Conservation (phyloP, 1,140 invertebrate genomes). For the Tyrophagus putrescentiae region DNA sequence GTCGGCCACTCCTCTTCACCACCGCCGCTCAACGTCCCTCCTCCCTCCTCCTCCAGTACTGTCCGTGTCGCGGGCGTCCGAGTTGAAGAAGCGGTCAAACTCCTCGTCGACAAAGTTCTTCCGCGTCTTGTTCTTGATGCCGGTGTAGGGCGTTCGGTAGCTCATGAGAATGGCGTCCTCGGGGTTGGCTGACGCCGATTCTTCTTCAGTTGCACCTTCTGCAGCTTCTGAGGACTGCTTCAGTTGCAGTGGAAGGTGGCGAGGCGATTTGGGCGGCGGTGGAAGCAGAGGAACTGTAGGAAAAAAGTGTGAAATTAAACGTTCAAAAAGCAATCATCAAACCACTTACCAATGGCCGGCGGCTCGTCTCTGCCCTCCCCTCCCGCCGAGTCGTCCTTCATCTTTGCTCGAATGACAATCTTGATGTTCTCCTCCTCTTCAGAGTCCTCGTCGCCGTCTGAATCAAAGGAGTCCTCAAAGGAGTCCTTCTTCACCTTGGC, state of each 20-base stretch:
- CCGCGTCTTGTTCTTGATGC: neutral
- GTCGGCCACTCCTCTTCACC: constrained; percentile 24
- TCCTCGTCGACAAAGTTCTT: constrained; percentile 15
- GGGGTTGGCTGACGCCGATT: neutral
- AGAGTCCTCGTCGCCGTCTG: constrained; percentile 28
- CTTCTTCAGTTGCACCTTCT: neutral
- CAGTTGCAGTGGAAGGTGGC: constrained; percentile 3
- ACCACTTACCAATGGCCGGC: constrained; percentile 1
- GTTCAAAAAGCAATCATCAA: neutral
- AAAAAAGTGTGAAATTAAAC: constrained; percentile 17
- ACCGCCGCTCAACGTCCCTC: no score
- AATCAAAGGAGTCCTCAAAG: constrained; percentile 14
- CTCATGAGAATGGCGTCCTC: constrained; percentile 7
- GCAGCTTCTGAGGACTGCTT: constrained; percentile 2
- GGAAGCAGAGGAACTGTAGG: constrained; percentile 27
- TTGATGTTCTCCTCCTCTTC: constrained; percentile 28
- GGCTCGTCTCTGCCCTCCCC: neutral
- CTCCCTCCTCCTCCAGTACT: no score
- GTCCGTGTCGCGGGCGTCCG: neutral
- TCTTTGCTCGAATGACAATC: constrained; percentile 29
- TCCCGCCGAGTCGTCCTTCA: constrained; percentile 20
- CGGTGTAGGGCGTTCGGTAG: neutral
- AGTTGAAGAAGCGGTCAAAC: constrained; percentile 9
- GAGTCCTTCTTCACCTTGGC: constrained; percentile 22
- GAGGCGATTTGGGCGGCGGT: constrained; percentile 26